phyloP scores from a whole-genome alignment of 2,113 vertebrate species.

The Apodemus speciosus region DNA sequence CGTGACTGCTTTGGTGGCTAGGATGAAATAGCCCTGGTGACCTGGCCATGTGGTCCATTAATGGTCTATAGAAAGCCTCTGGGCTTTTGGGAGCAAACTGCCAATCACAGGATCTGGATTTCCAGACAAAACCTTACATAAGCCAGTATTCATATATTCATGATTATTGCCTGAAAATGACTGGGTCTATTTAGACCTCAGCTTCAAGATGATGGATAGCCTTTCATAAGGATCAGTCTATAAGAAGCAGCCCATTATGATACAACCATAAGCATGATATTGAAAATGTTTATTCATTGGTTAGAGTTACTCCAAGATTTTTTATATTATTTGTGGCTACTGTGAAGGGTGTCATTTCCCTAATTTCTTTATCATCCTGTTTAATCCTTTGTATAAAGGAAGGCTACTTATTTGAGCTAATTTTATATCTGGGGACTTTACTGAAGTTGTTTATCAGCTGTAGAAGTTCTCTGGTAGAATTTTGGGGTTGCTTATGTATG shows the following conservation, averaged over 20 bases:
- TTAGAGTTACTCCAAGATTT: too few species aligned
- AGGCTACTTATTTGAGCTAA: too few species aligned
- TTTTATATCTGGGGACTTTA: too few species aligned
- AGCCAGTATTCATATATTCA: background rate
- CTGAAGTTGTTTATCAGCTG: too few species aligned
- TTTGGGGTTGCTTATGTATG: too few species aligned
- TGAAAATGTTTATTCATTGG: conserved; percentile 29
- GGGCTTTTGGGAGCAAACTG: background rate
- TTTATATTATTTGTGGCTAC: too few species aligned
- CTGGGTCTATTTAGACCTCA: background rate
- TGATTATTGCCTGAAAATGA: background rate
- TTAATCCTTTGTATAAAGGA: too few species aligned
- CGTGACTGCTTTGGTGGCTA: background rate
- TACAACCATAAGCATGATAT: background rate
- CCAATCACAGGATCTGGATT: background rate
- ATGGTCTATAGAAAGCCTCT: background rate
- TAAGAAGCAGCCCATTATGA: background rate
- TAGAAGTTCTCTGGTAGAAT: too few species aligned
- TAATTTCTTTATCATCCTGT: too few species aligned
- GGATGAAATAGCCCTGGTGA: background rate
- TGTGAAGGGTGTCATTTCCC: too few species aligned
- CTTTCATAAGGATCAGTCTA: background rate
- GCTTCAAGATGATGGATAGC: background rate
- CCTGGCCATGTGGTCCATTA: rapidly evolving
- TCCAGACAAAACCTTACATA: background rate